Base-by-base conservation (phyloP, 2,888 invertebrate species). In the Drosophila tanythrix region DNA sequence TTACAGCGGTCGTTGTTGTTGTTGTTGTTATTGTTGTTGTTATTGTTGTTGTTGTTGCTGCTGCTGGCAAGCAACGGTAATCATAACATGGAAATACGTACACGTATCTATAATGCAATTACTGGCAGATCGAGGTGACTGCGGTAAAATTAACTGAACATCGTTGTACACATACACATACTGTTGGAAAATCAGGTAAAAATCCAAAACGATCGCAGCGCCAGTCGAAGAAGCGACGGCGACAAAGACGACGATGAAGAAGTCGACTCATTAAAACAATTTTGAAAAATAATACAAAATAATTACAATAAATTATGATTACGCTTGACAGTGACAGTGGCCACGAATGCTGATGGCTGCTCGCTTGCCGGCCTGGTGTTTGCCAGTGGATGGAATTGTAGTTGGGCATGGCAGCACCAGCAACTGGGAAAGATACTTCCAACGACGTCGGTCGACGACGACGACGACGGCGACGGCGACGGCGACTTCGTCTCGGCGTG, bases 241-340 rank as follows among this genome's bases (percentile, higher is more conserved):
- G 33, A 43, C 50, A 33, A 33, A 58, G 55, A 57, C 29, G 58
- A 57, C 68, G 65, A 60, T 71, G 69, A 69, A 70, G 72, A 72
- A 81, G 68, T 69, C 79, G 88, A 85, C 89, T 88, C 88, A 88
- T 88, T 88, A 88, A 88, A 88, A 89, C 88, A 88, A 88, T 88
- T 88, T 90, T 87, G 81, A 89, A 88, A 90, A 90, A 90, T 90
- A 90, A 90, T 90, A 90, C 88, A 88, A 88, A 90, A 90, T 90
- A 90, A 90, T 90, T 90, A 88, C 89, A 90, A 90, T 88, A 90
- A 90, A 90, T 90, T 90, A 90, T 90, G 89, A 90, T 90, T 90
- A 90, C 89, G 90, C 86, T 83, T 89, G 89, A 84, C 88, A 88
- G 90, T 89, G 90, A 83, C 87, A 87, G 83, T 83, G 88, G 79